Evolutionary conservation across 2,113 vertebrate genomes (phyloP).

Genomic region (Callospermophilus lateralis): DNA sequence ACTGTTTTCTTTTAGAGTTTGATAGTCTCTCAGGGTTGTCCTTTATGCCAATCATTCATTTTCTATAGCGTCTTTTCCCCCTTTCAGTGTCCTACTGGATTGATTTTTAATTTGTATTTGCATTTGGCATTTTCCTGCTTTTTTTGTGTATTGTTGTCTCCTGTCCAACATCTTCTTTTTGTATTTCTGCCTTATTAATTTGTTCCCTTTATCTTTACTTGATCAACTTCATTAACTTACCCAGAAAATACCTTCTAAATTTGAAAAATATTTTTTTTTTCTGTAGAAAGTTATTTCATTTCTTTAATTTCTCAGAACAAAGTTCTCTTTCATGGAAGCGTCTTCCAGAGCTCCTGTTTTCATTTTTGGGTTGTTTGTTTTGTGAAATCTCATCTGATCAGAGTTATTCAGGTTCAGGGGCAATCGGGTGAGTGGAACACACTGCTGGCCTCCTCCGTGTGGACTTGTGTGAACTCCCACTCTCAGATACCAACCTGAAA

Average conservation of each 20-base stretch:
- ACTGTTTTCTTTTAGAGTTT: neutral
- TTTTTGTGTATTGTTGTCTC: neutral
- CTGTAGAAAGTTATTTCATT: neutral
- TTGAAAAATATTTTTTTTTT: neutral
- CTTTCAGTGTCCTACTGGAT: neutral
- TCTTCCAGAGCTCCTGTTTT: neutral
- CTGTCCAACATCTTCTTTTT: neutral
- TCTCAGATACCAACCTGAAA: neutral
- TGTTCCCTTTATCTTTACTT: neutral
- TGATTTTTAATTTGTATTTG: neutral
- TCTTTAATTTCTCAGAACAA: constrained; percentile 28
- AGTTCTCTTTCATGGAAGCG: neutral
- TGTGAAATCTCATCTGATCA: neutral
- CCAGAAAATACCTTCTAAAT: neutral
- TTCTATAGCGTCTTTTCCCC: neutral
- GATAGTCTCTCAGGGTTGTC: neutral
- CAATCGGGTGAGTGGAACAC: neutral
- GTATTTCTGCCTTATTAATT: neutral
- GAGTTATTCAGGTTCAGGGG: neutral
- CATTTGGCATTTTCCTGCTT: neutral
- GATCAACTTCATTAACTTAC: neutral
- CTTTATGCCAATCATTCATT: neutral
- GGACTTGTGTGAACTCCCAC: neutral
- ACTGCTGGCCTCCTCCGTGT: neutral
- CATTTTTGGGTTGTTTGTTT: neutral